phyloP scores from a whole-genome alignment of 2,113 vertebrate genomes.

The Dasyornis broadbenti region DNA sequence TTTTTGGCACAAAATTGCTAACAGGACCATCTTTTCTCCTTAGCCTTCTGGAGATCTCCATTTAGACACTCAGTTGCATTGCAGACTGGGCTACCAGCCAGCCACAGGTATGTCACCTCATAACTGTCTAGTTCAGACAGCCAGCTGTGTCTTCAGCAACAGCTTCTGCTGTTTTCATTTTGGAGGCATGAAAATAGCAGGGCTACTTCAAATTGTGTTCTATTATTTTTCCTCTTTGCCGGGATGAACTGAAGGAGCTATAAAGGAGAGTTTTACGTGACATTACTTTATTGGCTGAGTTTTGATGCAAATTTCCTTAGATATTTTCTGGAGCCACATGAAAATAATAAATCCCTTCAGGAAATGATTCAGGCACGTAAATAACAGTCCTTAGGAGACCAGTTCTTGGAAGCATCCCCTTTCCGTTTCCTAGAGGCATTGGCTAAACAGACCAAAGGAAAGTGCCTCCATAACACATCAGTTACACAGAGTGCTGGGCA shows the following conservation, averaged over 20 bases:
- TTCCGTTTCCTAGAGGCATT: not conserved
- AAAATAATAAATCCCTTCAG: not conserved
- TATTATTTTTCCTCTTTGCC: not conserved
- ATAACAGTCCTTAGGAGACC: not conserved
- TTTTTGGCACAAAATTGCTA: not conserved
- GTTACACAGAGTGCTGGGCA: not conserved
- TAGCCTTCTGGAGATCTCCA: not conserved
- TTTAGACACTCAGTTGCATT: not conserved
- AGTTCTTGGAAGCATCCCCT: not conserved
- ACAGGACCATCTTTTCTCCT: not conserved
- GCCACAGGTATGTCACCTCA: not conserved
- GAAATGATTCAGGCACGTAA: not conserved
- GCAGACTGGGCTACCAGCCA: slow-evolving; percentile 5
- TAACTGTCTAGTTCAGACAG: not conserved
- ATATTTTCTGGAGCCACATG: not conserved
- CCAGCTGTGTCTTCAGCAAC: not conserved
- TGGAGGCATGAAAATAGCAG: not conserved
- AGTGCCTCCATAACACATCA: not conserved
- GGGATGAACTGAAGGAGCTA: not conserved
- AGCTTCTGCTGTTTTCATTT: not conserved
- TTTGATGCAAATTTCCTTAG: not conserved
- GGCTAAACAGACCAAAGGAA: not conserved
- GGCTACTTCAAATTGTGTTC: not conserved
- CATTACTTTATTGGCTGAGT: not conserved
- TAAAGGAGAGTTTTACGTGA: not conserved